Percentiles rank a stretch among this genome's conserved stretches.
Conservation (phyloP, 2,888 invertebrate genomes). For the Meiosimyza decipiens region DNA sequence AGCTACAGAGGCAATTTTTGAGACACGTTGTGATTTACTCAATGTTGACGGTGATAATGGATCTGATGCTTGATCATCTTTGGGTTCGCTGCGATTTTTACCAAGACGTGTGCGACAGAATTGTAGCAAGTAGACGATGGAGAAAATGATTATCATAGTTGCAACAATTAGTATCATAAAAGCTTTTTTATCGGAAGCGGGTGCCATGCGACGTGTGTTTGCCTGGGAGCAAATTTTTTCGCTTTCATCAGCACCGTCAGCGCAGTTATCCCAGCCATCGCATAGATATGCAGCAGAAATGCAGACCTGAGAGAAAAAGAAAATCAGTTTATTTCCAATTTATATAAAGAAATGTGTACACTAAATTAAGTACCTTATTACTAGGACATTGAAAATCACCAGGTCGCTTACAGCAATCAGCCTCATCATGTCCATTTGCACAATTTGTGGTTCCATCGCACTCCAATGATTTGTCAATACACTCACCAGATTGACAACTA, state of each 20-base stretch:
- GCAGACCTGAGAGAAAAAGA: conserved; percentile 68
- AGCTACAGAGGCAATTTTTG: conserved; percentile 67
- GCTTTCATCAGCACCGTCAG: conserved; percentile 83
- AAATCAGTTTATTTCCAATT: background rate
- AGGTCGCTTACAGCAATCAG: conserved; percentile 73
- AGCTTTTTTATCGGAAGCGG: conserved; percentile 68
- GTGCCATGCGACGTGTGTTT: conserved; percentile 67
- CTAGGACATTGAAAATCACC: conserved; percentile 78
- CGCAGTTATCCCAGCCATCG: conserved; percentile 82
- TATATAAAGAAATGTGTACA: background rate
- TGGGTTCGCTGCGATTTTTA: conserved; percentile 69
- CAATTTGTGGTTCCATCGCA: conserved; percentile 77
- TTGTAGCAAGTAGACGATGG: conserved; percentile 69
- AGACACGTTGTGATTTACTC: conserved; percentile 64
- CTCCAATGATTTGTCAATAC: conserved; percentile 72
- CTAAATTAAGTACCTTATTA: conserved; percentile 68
- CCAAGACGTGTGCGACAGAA: conserved; percentile 70
- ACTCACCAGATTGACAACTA: conserved; percentile 69
- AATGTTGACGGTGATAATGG: conserved; percentile 71
- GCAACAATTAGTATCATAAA: conserved; percentile 71
- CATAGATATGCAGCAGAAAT: conserved; percentile 77
- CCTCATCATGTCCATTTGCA: conserved; percentile 76
- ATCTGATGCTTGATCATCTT: conserved; percentile 75
- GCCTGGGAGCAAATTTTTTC: conserved; percentile 71
- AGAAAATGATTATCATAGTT: conserved; percentile 70